Percentiles rank a stretch among this genome's conserved stretches.
phyloP scores from a whole-genome alignment of 2,888 invertebrate species.

The Mesorhabditis spiculigera region DNA sequence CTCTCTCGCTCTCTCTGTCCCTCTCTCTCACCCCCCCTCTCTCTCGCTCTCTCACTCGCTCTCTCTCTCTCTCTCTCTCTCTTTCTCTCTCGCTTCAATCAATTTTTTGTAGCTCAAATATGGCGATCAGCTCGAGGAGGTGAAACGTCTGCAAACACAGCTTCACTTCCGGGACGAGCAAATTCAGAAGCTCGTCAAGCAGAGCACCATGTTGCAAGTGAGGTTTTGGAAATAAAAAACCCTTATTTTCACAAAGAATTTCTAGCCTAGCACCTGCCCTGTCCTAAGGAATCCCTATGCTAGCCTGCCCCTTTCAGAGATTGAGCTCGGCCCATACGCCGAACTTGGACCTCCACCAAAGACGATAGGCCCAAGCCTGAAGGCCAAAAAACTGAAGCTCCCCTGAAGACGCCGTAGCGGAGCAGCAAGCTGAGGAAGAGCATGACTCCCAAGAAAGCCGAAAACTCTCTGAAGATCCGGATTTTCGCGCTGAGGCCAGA shows the following conservation, averaged over 20 bases:
- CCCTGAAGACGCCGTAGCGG: neutral
- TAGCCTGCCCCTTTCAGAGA: neutral
- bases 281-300: neutral
- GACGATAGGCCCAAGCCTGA: neutral
- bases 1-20: too few relatives aligned
- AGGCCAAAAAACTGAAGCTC: neutral
- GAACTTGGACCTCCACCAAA: constrained; percentile 8
- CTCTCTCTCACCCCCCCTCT: too few relatives aligned
- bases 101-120: constrained; percentile 27
- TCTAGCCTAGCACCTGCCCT: neutral
- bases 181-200: constrained; percentile 41
- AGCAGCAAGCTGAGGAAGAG: neutral
- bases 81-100: neutral
- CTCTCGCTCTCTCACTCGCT: too few relatives aligned
- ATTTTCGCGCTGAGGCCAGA: constrained; percentile 12
- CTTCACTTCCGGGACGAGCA: constrained; percentile 52
- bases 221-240: constrained; percentile 14
- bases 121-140: constrained; percentile 37
- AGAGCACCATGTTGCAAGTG: constrained; percentile 48
- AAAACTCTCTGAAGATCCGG: neutral
- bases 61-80: too few relatives aligned
- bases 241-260: neutral
- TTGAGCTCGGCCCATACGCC: constrained; percentile 28
- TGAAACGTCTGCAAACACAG: constrained; percentile 40
- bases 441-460: neutral